phyloP scores from a whole-genome alignment of 2,113 vertebrate genomes.

The Myocastor coypus region DNA sequence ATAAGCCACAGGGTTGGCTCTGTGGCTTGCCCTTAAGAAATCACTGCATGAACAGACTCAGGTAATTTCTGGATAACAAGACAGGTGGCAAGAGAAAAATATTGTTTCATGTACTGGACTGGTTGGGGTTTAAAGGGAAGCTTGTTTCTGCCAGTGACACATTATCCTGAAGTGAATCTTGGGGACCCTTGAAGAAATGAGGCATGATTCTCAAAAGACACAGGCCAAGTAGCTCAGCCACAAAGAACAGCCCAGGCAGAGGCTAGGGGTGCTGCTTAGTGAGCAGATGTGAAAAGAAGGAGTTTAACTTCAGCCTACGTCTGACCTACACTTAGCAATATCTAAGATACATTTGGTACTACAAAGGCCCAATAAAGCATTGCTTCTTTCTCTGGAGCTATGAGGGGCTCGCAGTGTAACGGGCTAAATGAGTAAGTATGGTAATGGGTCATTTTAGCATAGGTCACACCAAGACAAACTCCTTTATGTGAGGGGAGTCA shows the following conservation, averaged over 20 bases:
- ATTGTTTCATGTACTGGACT: background rate
- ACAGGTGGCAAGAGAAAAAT: background rate
- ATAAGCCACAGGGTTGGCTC: background rate
- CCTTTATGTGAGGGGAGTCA: background rate
- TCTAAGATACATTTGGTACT: accelerated
- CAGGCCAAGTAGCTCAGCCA: accelerated
- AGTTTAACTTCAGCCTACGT: accelerated
- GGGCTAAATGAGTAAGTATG: background rate
- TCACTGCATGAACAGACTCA: background rate
- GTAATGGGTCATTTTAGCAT: background rate
- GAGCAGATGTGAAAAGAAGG: background rate
- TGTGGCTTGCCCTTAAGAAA: background rate
- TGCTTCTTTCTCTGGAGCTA: background rate
- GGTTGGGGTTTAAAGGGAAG: background rate
- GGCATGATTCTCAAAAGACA: background rate
- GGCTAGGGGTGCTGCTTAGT: background rate
- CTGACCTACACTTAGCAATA: background rate
- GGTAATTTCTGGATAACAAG: background rate
- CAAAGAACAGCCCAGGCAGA: background rate
- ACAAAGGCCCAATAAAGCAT: background rate
- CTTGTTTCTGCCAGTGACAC: background rate
- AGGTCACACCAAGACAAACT: background rate
- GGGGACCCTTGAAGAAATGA: background rate
- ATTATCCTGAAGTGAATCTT: background rate
- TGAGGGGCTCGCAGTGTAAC: background rate